Evolutionary conservation across 2,797 vertebrate species (phyloP).

Genomic region (Pangasius krempfi): DNA sequence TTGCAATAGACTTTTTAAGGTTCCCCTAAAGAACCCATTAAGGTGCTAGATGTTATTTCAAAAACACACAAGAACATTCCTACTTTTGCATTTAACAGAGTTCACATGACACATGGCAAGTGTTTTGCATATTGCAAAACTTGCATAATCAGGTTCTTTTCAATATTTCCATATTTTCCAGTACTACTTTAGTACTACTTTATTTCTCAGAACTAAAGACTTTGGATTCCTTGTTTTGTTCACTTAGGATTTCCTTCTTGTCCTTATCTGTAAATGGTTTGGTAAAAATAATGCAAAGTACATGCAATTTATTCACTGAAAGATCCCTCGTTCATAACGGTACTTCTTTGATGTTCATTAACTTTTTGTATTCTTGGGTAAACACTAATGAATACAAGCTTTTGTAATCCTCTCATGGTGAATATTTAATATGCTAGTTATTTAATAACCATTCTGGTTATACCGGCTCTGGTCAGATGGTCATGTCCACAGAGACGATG

Average conservation of each 20-base stretch:
- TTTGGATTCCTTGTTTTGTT: background rate
- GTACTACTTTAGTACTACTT: background rate
- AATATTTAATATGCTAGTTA: slow-evolving; percentile 12
- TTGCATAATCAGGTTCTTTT: background rate
- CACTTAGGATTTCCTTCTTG: background rate
- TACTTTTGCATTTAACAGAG: slow-evolving; percentile 8
- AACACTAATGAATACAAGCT: background rate
- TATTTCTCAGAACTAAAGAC: background rate
- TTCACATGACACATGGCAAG: background rate
- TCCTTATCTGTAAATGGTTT: background rate
- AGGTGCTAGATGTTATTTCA: background rate
- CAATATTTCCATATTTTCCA: slow-evolving; percentile 28
- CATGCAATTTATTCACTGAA: background rate
- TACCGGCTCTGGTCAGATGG: background rate
- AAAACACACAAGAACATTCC: background rate
- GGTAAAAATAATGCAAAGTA: background rate
- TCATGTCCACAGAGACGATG: background rate
- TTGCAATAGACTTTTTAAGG: background rate
- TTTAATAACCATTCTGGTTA: background rate
- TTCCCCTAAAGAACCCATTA: background rate
- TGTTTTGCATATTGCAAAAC: slow-evolving; percentile 23
- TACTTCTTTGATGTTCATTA: background rate
- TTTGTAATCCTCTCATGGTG: background rate
- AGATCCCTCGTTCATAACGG: background rate
- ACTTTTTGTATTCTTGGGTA: background rate